A percentile compares a stretch with the other conserved stretches of the same genome.
Evolutionary conservation across 2,888 invertebrate genomes (phyloP).

Genomic region (Eupithecia insigniata): DNA sequence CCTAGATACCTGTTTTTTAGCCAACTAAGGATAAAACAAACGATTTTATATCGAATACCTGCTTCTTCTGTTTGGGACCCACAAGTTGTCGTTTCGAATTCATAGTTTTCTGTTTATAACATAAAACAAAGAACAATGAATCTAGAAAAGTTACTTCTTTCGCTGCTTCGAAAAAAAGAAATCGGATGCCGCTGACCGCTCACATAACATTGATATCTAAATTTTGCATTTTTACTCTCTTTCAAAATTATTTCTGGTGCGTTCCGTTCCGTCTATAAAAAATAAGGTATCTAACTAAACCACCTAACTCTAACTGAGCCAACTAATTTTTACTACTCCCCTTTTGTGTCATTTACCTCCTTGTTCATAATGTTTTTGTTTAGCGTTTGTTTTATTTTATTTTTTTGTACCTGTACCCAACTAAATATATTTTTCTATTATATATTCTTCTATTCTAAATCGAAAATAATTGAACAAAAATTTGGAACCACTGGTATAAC

Average conservation of each 20-base stretch:
- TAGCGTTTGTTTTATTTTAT: no score
- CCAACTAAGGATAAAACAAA: background rate
- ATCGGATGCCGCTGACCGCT: background rate
- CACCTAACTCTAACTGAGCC: no score
- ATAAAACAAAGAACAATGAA: background rate
- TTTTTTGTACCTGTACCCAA: no score
- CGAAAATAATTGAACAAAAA: background rate
- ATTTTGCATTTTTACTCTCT: background rate
- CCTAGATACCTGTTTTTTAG: background rate
- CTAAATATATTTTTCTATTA: no score
- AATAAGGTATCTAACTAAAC: no score
- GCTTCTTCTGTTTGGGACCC: background rate
- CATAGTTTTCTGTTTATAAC: background rate
- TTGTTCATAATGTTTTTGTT: no score
- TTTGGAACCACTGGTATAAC: background rate
- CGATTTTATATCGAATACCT: background rate
- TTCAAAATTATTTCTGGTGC: background rate
- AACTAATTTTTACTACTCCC: no score
- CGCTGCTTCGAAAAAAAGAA: background rate
- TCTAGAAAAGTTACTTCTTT: background rate
- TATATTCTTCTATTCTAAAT: no score
- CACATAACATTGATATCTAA: background rate
- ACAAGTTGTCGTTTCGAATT: background rate
- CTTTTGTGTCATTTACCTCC: no score
- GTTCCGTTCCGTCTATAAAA: background rate